Conservation (phyloP, 1,140 invertebrate species). For the Rhopalosiphum maidis region DNA sequence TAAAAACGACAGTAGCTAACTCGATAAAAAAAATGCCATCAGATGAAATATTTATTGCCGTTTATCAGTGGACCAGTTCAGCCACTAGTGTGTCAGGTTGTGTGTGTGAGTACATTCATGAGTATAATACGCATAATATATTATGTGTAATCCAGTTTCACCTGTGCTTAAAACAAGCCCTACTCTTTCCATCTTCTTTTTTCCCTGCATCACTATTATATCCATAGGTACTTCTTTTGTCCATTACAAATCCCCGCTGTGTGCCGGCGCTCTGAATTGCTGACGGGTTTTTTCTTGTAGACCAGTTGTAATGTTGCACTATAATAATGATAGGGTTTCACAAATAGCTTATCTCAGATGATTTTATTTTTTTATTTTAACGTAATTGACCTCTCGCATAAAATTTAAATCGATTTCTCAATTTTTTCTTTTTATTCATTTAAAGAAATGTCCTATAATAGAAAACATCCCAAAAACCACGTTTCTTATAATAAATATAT, state of each 20-base stretch:
- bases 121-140: not conserved
- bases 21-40: conserved; percentile 8
- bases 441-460: conserved; percentile 6
- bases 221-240: not conserved
- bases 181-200: conserved; percentile 41
- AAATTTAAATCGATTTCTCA: conserved; percentile 29
- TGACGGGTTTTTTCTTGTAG: conserved; percentile 27
- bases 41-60: conserved; percentile 41
- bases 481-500: not conserved
- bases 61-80: conserved; percentile 36
- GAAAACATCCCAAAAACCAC: not conserved
- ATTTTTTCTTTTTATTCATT: not conserved
- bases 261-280: conserved; percentile 43
- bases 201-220: conserved; percentile 14
- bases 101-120: conserved; percentile 11
- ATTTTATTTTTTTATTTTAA: not conserved
- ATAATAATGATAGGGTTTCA: conserved; percentile 40
- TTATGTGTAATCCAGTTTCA: conserved; percentile 51
- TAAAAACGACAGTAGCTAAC: conserved; percentile 41
- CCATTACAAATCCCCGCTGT: conserved; percentile 31
- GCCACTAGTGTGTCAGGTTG: not conserved
- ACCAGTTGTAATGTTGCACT: not conserved
- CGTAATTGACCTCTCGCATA: not conserved
- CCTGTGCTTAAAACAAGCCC: conserved; percentile 40
- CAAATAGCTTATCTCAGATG: conserved; percentile 31